phyloP scores from a whole-genome alignment of 1,140 invertebrate genomes.

The Goniozus legneri region DNA sequence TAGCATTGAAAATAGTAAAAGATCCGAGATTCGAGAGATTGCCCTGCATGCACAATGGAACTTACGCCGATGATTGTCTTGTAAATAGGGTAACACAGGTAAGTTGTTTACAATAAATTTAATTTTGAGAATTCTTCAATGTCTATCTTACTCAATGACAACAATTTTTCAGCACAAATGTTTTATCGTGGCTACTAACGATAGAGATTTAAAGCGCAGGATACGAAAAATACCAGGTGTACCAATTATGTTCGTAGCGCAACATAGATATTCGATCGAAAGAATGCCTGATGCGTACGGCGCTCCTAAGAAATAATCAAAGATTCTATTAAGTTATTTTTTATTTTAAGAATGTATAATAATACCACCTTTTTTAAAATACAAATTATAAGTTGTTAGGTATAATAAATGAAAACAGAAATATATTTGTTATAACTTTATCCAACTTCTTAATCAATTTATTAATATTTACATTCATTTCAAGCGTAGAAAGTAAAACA shows the following conservation, averaged over 20 bases:
- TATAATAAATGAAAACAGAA: too few relatives aligned
- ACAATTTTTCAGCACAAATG: constrained; percentile 84
- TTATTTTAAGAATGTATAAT: background rate
- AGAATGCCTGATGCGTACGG: constrained; percentile 98
- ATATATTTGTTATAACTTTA: constrained; percentile 7
- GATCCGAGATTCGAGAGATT: constrained; percentile 92
- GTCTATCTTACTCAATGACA: too few relatives aligned
- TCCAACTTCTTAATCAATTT: constrained; percentile 13
- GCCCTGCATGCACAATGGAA: constrained; percentile 94
- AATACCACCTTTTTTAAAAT: too few relatives aligned
- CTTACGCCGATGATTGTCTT: constrained; percentile 98
- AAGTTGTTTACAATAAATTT: constrained; percentile 21
- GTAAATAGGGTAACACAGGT: constrained; percentile 92
- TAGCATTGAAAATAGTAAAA: constrained; percentile 94
- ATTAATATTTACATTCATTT: too few relatives aligned
- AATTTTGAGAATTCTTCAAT: constrained; percentile 5
- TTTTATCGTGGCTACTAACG: constrained; percentile 99
- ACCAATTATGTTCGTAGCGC: constrained; percentile 95
- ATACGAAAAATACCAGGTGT: constrained; percentile 98
- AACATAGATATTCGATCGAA: constrained; percentile 94
- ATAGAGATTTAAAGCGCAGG: constrained; percentile 93
- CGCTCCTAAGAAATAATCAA: constrained; percentile 68
- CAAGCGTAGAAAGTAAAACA: too few relatives aligned
- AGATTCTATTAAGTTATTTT: constrained; percentile 10
- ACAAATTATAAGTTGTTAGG: too few relatives aligned